Percentiles rank a stretch among this genome's conserved stretches.
These are phyloP conservation scores for Drosophila pegasa DNA, from an alignment of 2,888 invertebrate species.

Conservation along the genomic window DNA sequence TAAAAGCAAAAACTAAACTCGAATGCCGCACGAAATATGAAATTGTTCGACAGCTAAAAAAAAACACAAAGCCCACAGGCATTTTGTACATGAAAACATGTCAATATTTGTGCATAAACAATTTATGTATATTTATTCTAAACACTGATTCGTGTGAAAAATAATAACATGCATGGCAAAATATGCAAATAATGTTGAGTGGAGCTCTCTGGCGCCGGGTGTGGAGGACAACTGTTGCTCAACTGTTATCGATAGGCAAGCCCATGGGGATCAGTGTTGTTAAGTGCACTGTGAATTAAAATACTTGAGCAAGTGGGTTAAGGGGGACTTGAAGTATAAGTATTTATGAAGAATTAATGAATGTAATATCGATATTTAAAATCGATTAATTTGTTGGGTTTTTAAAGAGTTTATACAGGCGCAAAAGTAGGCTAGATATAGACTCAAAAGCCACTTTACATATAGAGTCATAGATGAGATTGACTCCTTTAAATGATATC, in stretches of 20 bases:
- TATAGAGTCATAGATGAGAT: too few species aligned
- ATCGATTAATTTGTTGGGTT: too few species aligned
- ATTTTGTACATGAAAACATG: conserved; percentile 4
- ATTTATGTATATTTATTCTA: conserved; percentile 15
- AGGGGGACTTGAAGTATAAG: not conserved
- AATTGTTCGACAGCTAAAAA: conserved; percentile 19
- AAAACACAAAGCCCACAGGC: conserved; percentile 9
- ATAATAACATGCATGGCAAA: conserved; percentile 4
- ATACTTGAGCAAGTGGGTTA: not conserved
- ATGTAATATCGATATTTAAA: too few species aligned
- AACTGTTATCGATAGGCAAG: conserved; percentile 4
- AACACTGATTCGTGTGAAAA: conserved; percentile 11
- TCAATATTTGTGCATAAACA: conserved; percentile 14
- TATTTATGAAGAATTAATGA: not conserved
- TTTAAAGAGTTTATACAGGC: too few species aligned
- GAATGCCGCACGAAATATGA: conserved; percentile 45
- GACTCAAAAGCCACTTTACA: too few species aligned
- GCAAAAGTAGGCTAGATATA: too few species aligned
- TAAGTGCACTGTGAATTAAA: not conserved
- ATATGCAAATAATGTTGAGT: conserved; percentile 5
- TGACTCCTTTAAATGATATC: too few species aligned
- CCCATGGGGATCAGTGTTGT: not conserved
- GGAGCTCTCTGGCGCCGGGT: not conserved
- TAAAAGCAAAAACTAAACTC: conserved; percentile 50
- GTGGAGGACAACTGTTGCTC: conserved; percentile 15